These are phyloP conservation scores for Apantesis nais DNA, from an alignment of 2,888 invertebrate genomes.

Conservation along the genomic window DNA sequence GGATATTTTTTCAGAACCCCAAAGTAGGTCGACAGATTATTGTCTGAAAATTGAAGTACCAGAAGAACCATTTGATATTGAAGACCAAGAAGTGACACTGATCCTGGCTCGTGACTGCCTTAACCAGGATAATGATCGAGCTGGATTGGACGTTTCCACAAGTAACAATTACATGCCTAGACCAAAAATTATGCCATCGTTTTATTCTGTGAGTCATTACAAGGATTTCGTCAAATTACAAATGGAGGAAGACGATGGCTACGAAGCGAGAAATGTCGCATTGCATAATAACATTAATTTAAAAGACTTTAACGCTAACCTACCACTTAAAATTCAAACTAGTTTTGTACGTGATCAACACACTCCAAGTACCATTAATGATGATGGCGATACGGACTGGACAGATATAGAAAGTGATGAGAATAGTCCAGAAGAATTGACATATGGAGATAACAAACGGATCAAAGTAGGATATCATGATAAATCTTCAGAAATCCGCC, in stretches of 20 bases:
- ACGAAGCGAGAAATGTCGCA: background rate
- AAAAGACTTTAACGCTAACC: background rate
- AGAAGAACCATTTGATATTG: background rate
- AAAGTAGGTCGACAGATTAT: background rate
- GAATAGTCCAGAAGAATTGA: background rate
- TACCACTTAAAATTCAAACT: background rate
- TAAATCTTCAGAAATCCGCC: background rate
- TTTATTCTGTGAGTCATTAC: background rate
- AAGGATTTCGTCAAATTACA: background rate
- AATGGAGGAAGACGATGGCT: background rate
- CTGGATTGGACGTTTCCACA: background rate
- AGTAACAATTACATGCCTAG: background rate
- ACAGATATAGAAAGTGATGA: background rate
- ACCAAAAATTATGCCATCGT: background rate
- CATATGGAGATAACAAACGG: background rate
- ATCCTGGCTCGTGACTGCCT: background rate
- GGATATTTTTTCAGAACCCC: constrained; percentile 5
- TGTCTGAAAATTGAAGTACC: constrained; percentile 1
- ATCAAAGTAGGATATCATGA: background rate
- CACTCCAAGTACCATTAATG: background rate
- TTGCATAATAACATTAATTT: background rate
- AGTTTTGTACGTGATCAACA: background rate
- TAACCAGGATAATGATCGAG: too few relatives aligned
- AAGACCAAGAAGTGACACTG: background rate
- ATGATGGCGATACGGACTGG: background rate